Conservation (phyloP, 2,888 invertebrate species). For the Acanthosepion esculentum region DNA sequence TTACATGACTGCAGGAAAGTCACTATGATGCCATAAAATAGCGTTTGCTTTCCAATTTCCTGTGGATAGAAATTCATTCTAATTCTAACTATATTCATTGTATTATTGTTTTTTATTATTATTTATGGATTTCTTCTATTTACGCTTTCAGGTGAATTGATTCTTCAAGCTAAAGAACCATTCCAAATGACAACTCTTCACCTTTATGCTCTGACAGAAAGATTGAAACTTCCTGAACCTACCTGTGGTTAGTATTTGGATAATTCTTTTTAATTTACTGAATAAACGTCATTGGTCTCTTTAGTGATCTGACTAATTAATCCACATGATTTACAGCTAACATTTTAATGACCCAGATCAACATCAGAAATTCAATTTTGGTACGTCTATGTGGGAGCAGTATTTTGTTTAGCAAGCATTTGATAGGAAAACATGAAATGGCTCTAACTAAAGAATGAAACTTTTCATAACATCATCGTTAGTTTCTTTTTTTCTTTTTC, state of each 20-base stretch:
- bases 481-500: not conserved
- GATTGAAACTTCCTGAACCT: conserved; percentile 90
- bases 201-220: conserved; percentile 91
- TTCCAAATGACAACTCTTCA: conserved; percentile 86
- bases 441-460: not conserved
- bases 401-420: not conserved
- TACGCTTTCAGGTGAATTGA: conserved; percentile 80
- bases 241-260: conserved; percentile 76
- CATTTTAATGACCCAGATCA: not conserved
- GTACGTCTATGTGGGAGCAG: not conserved
- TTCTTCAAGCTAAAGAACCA: conserved; percentile 77
- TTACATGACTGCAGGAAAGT: too few species aligned
- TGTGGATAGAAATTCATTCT: too few species aligned
- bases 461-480: not conserved
- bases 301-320: not conserved
- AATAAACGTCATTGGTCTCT: not conserved
- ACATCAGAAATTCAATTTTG: not conserved
- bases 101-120: too few species aligned
- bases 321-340: not conserved
- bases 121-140: not conserved
- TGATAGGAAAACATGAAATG: not conserved
- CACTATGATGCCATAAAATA: too few species aligned
- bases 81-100: too few species aligned
- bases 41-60: too few species aligned
- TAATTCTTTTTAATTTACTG: not conserved